Base-by-base conservation (phyloP, 2,797 vertebrate genomes). In the Macrochelys suwanniensis region DNA sequence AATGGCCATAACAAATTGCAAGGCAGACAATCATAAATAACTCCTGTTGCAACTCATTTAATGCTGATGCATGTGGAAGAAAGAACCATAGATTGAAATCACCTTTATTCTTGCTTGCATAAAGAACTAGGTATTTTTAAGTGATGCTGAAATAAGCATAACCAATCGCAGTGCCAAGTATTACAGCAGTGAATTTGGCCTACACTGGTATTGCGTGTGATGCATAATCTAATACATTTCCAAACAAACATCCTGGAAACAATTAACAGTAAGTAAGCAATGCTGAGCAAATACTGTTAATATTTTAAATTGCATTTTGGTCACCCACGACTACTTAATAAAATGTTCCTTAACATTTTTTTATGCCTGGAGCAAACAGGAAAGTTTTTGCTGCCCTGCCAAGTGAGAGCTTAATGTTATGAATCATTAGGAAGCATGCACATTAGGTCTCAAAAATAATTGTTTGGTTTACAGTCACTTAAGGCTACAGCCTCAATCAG, bases 221-320 rank as follows among this genome's bases (percentile, higher is more conserved):
- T 98, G 96, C 93, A 94, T 90, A 97, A 97, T 95, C 89, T 97
- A 95, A 98, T 97, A 97, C 94, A 98, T 98, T 98, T 98, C 97
- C 97, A 97, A 98, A 98, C 96, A 97, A 97, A 97, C 86, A 96
- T 96, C 98, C 98, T 98, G 98, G 98, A 98, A 98, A 97, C 96
- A 98, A 98, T 98, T 98, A 98, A 96, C 96, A 97, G 89, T 96
- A 97, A 97, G 95, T 83, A 95, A 96, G 93, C 83, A 96, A 94
- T 85, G 68, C 91, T 94, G 94, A 98, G 97, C 95, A 98, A 98
- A 98, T 97, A 89, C 88, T 91, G 93, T 7, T 97, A 96, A 97
- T 98, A 94, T 97, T 97, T 98, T 96, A 97, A 97, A 98, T 95
- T 97, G 94, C 83, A 42, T 97, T 97, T 97, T 96, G 96, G 89